Conservation (phyloP, 2,888 invertebrate species). For the Leptinotarsa rubiginosa region DNA sequence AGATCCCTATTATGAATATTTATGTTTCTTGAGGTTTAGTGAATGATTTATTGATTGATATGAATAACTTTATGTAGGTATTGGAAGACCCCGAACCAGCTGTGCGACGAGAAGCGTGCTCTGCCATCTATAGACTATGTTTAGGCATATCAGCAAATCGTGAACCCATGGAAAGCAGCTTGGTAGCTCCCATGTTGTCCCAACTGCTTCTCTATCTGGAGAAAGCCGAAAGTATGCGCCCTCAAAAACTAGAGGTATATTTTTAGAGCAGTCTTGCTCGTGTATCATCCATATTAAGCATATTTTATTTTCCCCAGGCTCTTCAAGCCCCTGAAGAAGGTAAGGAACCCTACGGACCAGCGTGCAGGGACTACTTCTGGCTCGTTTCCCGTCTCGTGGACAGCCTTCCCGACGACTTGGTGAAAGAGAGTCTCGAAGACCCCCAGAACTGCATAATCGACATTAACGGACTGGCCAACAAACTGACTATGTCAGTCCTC, state of each 20-base stretch:
- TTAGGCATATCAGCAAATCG: slow-evolving; percentile 71
- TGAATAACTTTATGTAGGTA: slow-evolving; percentile 60
- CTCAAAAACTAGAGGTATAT: slow-evolving; percentile 68
- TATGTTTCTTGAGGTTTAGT: no score
- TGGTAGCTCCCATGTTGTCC: slow-evolving; percentile 83
- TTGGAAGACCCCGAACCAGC: slow-evolving; percentile 93
- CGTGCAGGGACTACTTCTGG: slow-evolving; percentile 96
- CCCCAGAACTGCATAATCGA: slow-evolving; percentile 72
- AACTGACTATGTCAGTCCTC: slow-evolving; percentile 78
- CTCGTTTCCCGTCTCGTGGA: slow-evolving; percentile 89
- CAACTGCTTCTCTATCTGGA: slow-evolving; percentile 84
- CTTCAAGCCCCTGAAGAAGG: slow-evolving; percentile 76
- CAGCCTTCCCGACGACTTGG: slow-evolving; percentile 82
- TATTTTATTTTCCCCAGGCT: slow-evolving; percentile 33
- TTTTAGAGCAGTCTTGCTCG: not conserved
- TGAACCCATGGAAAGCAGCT: slow-evolving; percentile 70
- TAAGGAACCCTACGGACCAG: slow-evolving; percentile 95
- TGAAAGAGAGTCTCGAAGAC: slow-evolving; percentile 74
- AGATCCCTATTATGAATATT: no score
- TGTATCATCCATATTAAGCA: not conserved
- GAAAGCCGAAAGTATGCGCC: slow-evolving; percentile 87
- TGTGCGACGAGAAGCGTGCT: slow-evolving; percentile 91
- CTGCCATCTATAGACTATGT: slow-evolving; percentile 90
- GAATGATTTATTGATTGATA: no score
- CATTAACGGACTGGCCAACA: slow-evolving; percentile 74